phyloP scores from a whole-genome alignment of 2,113 vertebrate species.

The Gobio gobio region DNA sequence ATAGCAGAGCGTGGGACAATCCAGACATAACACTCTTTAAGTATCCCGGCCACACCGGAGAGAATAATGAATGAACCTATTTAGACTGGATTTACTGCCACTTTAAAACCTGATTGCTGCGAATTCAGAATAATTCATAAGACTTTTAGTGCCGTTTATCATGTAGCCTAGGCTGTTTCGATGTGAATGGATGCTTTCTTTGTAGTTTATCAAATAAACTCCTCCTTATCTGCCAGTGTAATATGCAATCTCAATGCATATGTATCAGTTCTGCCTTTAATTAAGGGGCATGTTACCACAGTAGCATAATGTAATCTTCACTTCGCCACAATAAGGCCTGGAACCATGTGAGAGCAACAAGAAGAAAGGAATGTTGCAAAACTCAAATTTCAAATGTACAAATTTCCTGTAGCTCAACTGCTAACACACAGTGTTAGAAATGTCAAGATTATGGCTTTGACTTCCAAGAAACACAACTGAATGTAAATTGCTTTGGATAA shows the following conservation, averaged over 20 bases:
- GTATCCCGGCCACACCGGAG: conserved; percentile 62
- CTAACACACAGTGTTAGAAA: not conserved
- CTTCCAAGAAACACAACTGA: not conserved
- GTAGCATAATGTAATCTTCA: conserved; percentile 70
- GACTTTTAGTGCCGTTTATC: conserved; percentile 72
- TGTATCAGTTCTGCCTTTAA: conserved; percentile 70
- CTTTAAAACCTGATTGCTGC: conserved; percentile 78
- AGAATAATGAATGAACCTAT: conserved; percentile 76
- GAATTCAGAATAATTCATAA: conserved; percentile 84
- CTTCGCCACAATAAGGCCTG: conserved; percentile 59
- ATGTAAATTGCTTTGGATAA: too few relatives aligned
- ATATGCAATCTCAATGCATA: conserved; percentile 72
- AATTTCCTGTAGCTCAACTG: not conserved
- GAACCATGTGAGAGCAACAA: conserved; percentile 40
- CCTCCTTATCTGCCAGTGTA: conserved; percentile 67
- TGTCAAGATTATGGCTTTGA: not conserved
- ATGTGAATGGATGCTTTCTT: conserved; percentile 75
- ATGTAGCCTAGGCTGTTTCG: conserved; percentile 69
- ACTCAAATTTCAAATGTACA: not conserved
- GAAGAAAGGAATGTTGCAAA: not conserved
- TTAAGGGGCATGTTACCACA: conserved; percentile 71
- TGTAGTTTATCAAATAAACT: conserved; percentile 77
- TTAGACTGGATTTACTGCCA: conserved; percentile 80
- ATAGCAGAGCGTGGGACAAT: conserved; percentile 62
- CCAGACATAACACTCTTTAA: conserved; percentile 69